A percentile compares a stretch with the other conserved stretches of the same genome.
Conservation (phyloP, 1,140 invertebrate genomes). For the Carposina sasakii region DNA sequence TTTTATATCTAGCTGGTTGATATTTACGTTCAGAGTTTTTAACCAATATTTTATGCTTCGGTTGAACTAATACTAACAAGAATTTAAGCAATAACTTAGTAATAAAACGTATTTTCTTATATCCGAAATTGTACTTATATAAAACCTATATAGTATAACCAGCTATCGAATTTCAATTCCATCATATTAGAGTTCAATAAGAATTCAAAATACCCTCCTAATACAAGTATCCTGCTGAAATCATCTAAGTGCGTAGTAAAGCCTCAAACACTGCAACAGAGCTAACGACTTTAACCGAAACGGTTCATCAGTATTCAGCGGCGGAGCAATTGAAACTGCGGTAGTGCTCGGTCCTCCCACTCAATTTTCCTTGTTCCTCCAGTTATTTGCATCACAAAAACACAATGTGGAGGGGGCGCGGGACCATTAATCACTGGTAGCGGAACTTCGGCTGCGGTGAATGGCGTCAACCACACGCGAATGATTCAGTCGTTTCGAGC, state of each 20-base stretch:
- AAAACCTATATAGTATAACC: not conserved
- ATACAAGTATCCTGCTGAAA: not conserved
- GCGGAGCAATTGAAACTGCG: constrained; percentile 65
- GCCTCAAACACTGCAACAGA: constrained; percentile 43
- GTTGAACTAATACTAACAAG: not conserved
- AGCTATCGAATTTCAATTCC: not conserved
- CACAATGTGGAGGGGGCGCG: constrained; percentile 64
- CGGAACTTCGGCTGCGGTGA: constrained; percentile 52
- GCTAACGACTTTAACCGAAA: constrained; percentile 51
- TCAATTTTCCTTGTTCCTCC: constrained; percentile 67
- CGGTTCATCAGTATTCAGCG: constrained; percentile 68
- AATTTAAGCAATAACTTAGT: not conserved
- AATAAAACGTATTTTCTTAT: not conserved
- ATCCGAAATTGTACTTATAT: not conserved
- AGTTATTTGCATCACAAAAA: constrained; percentile 71
- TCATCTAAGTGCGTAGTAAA: not conserved
- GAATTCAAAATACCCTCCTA: not conserved
- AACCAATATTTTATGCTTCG: too few species aligned
- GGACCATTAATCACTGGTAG: constrained; percentile 64
- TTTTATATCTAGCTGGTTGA: too few species aligned
- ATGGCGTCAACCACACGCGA: constrained; percentile 59
- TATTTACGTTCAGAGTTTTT: too few species aligned
- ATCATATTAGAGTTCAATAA: not conserved
- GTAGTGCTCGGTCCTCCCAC: constrained; percentile 56
- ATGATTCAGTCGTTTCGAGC: constrained; percentile 57